Evolutionary conservation across 2,113 vertebrate species (phyloP), one percentile per base, ranked within the genome.

Genomic region (Syngnathus floridae): DNA sequence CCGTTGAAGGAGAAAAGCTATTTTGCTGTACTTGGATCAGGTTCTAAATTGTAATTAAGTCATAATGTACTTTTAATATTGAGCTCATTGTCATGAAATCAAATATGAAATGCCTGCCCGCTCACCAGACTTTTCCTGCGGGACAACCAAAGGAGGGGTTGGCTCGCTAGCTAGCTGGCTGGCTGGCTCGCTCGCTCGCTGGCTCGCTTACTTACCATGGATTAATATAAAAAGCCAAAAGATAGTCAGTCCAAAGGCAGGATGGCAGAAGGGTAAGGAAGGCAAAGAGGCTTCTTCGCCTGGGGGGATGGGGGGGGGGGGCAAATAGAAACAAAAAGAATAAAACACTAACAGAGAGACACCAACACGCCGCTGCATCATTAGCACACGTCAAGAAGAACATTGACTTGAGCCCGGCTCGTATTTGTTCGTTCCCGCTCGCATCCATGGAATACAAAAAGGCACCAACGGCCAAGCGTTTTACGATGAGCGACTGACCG

Each of bases 221-320:
- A 93, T 99, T 99, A 96, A 99, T 96, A 98, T 98, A 98, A 95
- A 99, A 99, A 94, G 96, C 95, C 95, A 99, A 98, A 93, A 99
- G 96, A 95, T 98, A 99, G 93, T 99, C 96, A 95, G 96, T 99
- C 96, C 96, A 99, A 89, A 98, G 95, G 93, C 95, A 98, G 92
- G 96, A 99, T 83, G 96, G 96, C 91, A 99, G 93, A 85, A 99
- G 94, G 88, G 95, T 98, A 93, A 99, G 93, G 94, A 99, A 95
- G 94, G 95, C 95, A 94, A 99, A 99, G 80, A 99, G 92, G 92
- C 95, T 99, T 91, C 95, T 96, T 95, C 95, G 95, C 96, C 96
- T 98, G 93, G 90, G 26, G 43, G 91, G 77, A 74, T 88, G 93
- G 90, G 31, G 22, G 91, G 77, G 77, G n/a, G n/a, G 91, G 93